Percentiles rank a stretch among this genome's conserved stretches.
Conservation (phyloP, 2,888 invertebrate species). For the Prosopocoilus inquinatus region DNA sequence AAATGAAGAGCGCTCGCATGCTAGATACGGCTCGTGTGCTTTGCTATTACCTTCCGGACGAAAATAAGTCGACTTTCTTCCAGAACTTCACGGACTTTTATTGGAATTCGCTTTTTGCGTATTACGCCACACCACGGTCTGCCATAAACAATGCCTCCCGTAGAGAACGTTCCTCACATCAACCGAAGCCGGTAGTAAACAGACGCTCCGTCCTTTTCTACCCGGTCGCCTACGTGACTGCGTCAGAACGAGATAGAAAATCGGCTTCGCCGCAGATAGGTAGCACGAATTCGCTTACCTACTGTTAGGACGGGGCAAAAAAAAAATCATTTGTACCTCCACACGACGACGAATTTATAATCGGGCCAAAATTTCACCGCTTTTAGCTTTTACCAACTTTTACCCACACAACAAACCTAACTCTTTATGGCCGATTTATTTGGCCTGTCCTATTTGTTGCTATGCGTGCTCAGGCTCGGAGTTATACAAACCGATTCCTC, state of each 20-base stretch:
- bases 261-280: background rate
- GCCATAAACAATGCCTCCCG: conserved; percentile 40
- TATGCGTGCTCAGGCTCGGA: no score
- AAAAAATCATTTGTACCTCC: no score
- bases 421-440: no score
- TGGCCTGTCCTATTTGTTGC: no score
- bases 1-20: no score
- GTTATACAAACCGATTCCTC: no score
- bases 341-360: no score
- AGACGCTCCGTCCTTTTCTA: background rate
- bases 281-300: background rate
- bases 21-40: no score
- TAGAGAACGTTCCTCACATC: conserved; percentile 26
- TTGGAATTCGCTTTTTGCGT: conserved; percentile 40
- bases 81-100: conserved; percentile 19
- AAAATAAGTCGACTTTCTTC: background rate
- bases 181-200: conserved; percentile 15
- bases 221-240: background rate
- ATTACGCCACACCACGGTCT: conserved; percentile 40
- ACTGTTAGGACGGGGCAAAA: no score
- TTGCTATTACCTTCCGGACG: background rate
- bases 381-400: no score
- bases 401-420: no score
- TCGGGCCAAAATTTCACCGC: no score
- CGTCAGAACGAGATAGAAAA: conserved; percentile 4